phyloP scores from a whole-genome alignment of 2,888 invertebrate genomes.

The Ophion ventricosus region DNA sequence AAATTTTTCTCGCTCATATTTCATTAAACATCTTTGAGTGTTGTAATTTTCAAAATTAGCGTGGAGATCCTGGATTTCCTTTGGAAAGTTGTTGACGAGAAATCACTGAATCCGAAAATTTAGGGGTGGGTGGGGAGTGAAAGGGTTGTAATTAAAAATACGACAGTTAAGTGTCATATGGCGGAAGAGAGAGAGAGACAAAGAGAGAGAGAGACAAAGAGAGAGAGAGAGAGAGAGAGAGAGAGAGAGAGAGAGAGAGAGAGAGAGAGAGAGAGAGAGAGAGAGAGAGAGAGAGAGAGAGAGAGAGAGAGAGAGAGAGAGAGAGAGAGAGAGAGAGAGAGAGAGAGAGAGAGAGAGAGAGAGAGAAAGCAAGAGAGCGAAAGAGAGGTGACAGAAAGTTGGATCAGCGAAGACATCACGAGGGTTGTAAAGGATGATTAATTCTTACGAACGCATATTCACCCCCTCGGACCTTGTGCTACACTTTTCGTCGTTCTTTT shows the following conservation, averaged over 20 bases:
- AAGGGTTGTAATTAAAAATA: constrained; percentile 77
- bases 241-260: not conserved
- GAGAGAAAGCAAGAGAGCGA: not conserved
- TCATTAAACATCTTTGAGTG: constrained; percentile 28
- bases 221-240: not conserved
- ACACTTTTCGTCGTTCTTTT: constrained; percentile 48
- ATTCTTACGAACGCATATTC: constrained; percentile 74
- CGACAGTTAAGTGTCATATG: constrained; percentile 74
- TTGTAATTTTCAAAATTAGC: constrained; percentile 25
- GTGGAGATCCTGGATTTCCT: constrained; percentile 23
- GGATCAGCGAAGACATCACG: constrained; percentile 71
- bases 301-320: not conserved
- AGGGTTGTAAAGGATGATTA: constrained; percentile 79
- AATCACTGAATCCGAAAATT: constrained; percentile 20
- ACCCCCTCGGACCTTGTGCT: constrained; percentile 72
- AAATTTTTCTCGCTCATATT: not conserved
- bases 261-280: not conserved
- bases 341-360: not conserved
- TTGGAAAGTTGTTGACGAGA: constrained; percentile 62
- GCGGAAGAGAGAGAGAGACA: not conserved
- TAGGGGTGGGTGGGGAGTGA: not conserved
- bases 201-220: not conserved
- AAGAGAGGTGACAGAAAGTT: not conserved
- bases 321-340: not conserved
- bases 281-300: not conserved